These are phyloP conservation scores for Girardia tigrina DNA, from an alignment of 2,888 invertebrate species.

Conservation along the genomic window DNA sequence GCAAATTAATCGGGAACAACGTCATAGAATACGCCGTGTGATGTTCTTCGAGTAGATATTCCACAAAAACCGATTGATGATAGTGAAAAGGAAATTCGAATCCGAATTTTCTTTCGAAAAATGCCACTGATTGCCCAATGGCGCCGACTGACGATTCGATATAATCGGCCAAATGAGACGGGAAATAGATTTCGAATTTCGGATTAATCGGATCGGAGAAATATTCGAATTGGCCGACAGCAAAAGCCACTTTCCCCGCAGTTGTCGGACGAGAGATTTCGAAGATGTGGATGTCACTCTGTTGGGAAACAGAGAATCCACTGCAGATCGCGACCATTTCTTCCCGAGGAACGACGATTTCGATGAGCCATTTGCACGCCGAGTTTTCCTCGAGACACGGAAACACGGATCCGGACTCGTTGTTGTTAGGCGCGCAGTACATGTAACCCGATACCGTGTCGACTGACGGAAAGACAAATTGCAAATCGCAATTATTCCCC, in stretches of 20 bases:
- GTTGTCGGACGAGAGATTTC: background rate
- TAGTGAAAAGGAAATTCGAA: background rate
- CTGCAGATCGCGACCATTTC: background rate
- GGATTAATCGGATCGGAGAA: background rate
- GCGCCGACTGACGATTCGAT: background rate
- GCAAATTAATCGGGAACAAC: background rate
- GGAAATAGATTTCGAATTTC: background rate
- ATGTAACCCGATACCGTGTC: background rate
- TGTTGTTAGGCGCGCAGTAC: background rate
- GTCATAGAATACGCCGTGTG: background rate
- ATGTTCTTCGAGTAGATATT: background rate
- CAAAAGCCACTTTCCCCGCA: background rate
- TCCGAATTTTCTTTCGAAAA: background rate
- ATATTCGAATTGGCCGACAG: background rate
- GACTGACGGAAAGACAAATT: background rate
- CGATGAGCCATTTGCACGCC: background rate
- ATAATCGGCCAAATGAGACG: background rate
- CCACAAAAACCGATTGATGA: constrained; percentile 6
- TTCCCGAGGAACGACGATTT: background rate
- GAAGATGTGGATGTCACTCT: background rate
- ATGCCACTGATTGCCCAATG: background rate
- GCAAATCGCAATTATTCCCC: background rate
- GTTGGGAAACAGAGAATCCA: background rate
- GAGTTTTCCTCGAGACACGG: background rate
- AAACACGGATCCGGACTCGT: background rate